Conservation (phyloP, 2,113 vertebrate genomes). For the Suricata suricatta region DNA sequence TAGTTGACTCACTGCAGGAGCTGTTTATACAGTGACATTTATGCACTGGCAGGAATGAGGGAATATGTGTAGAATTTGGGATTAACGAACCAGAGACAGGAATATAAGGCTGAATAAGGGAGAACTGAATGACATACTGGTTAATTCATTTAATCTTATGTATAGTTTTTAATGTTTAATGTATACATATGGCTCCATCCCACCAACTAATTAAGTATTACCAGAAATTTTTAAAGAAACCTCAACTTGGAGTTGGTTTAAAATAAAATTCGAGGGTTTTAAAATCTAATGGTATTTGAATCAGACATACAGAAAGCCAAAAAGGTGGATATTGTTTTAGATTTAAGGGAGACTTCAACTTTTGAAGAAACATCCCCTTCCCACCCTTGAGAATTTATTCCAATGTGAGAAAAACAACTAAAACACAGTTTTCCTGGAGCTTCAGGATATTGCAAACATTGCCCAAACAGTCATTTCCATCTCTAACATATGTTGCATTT, state of each 20-base stretch:
- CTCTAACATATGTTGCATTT: slow-evolving; percentile 30
- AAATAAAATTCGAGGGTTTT: background rate
- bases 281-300: background rate
- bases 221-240: background rate
- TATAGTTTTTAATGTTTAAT: background rate
- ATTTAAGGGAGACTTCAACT: background rate
- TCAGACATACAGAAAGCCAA: background rate
- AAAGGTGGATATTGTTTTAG: background rate
- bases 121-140: background rate
- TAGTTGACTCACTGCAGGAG: background rate
- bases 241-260: background rate
- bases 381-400: background rate
- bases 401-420: background rate
- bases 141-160: background rate
- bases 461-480: slow-evolving; percentile 37
- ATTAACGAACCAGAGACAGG: background rate
- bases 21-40: background rate
- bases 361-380: background rate
- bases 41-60: background rate
- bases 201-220: background rate
- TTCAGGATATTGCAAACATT: background rate
- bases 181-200: background rate
- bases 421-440: background rate
- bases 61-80: background rate
- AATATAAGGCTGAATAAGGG: background rate